phyloP scores from a whole-genome alignment of 2,797 vertebrate species.

The Rhinichthys osculus region DNA sequence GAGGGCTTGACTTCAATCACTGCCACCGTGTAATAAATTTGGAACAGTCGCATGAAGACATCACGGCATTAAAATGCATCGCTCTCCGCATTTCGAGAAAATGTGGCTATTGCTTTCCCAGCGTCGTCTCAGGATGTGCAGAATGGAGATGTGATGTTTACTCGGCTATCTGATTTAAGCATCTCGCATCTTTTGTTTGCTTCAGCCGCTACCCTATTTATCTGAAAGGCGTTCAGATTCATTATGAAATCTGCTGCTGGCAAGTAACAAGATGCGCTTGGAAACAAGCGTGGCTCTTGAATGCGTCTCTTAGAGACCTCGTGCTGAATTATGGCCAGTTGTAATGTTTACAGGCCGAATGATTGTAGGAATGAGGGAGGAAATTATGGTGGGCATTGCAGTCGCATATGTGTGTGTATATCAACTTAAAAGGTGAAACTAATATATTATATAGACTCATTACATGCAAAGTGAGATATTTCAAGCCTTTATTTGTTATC shows the following conservation, averaged over 20 bases:
- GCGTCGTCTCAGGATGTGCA: background rate
- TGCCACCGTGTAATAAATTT: slow-evolving; percentile 13
- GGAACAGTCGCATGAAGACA: slow-evolving; percentile 30
- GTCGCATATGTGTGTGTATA: background rate
- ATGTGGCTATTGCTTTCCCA: background rate
- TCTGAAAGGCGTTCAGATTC: background rate
- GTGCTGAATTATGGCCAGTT: slow-evolving; percentile 2
- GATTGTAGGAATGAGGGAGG: background rate
- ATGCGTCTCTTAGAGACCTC: background rate
- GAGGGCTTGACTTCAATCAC: slow-evolving; percentile 48
- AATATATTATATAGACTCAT: too few relatives aligned
- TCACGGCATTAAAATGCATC: slow-evolving; percentile 10
- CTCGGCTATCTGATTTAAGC: background rate
- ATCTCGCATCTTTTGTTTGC: slow-evolving; percentile 10
- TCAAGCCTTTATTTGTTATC: too few relatives aligned
- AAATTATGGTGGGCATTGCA: background rate
- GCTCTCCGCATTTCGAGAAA: background rate
- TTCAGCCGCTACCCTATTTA: background rate
- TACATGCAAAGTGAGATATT: too few relatives aligned
- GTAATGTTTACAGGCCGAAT: slow-evolving; percentile 15
- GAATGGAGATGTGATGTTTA: slow-evolving; percentile 43
- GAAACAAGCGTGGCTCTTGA: background rate
- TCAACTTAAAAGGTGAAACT: too few relatives aligned
- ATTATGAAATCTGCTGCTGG: slow-evolving; percentile 13
- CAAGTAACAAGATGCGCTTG: too few relatives aligned